Conservation (phyloP, 2,888 invertebrate genomes). For the Dasypogon diadema region DNA sequence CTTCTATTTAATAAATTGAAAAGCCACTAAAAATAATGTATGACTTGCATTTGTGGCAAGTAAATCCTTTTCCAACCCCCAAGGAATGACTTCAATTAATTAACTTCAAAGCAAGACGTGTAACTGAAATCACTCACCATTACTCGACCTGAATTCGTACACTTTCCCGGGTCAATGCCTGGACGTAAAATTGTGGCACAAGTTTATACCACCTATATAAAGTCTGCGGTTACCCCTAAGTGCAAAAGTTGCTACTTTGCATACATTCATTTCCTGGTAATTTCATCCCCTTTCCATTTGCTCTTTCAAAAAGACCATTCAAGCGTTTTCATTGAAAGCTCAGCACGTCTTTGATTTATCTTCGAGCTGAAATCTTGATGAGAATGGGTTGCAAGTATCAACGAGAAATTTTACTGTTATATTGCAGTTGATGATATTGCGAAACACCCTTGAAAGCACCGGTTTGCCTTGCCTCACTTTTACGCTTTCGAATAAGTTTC, state of each 20-base stretch:
- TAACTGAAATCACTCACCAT: too few species aligned
- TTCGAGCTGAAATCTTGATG: neutral
- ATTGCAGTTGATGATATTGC: neutral
- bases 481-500: neutral
- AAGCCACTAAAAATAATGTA: too few species aligned
- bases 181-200: neutral
- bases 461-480: neutral
- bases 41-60: too few species aligned
- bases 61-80: too few species aligned
- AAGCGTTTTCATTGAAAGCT: neutral
- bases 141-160: neutral
- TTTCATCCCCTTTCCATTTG: neutral
- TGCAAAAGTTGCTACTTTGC: neutral
- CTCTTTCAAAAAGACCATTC: too few species aligned
- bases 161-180: neutral
- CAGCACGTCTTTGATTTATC: slow-evolving; percentile 22
- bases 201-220: slow-evolving; percentile 9
- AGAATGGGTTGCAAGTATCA: neutral
- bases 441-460: neutral
- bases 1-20: too few species aligned
- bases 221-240: too few species aligned
- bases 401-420: neutral
- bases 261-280: neutral
- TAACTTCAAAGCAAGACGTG: too few species aligned
- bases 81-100: too few species aligned